Base-by-base conservation (phyloP, 2,888 invertebrate species). In the Drosophila tanythrix region DNA sequence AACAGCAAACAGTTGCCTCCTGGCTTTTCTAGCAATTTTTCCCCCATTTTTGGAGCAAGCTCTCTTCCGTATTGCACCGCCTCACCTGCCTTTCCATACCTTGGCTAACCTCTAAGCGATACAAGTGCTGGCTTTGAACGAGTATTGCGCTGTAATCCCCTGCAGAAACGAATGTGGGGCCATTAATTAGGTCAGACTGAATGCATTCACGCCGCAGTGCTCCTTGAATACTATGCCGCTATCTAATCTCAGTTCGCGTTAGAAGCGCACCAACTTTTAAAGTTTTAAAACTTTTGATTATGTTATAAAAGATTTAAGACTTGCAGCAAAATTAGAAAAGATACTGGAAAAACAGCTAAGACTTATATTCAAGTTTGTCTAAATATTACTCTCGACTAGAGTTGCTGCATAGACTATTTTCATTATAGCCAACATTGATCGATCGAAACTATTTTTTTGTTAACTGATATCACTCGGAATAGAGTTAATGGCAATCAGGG, bases 1-100 rank as follows among this genome's bases (percentile, higher is more conserved):
- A 85, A 87, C 87, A 81, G 87, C 85, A 89, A 85, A 85, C 83
- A 88, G 89, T 70, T 75, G 78, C 74, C 88, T 79, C 74, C 81
- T 76, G 77, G 77, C 60, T 31, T 8, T 59, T 81, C 61, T 57
- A 57, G n/a, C 55, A 35, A 43, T 57, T 68, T 61, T 76, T 40
- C 35, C 2, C 0, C 38, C 8, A 15, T 56, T 57, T 40, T 57
- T 11, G 43, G 10, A 55, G 7, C 50, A 35, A 36, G 36, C 33
- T 57, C n/a, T 11, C 51, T 48, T 21, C 6, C 27, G 18, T 31
- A 33, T n/a, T 46, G 27, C 56, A 33, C 43, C 33, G 3, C 25
- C 29, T 11, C 55, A 25, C 43, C 48, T 25, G 8, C 43, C 10
- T 43, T 2, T n/a, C n/a, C 13, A 48, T 18, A 27, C 33, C 38